Base-by-base conservation (phyloP, 2,797 vertebrate species). In the Euthynnus affinis region DNA sequence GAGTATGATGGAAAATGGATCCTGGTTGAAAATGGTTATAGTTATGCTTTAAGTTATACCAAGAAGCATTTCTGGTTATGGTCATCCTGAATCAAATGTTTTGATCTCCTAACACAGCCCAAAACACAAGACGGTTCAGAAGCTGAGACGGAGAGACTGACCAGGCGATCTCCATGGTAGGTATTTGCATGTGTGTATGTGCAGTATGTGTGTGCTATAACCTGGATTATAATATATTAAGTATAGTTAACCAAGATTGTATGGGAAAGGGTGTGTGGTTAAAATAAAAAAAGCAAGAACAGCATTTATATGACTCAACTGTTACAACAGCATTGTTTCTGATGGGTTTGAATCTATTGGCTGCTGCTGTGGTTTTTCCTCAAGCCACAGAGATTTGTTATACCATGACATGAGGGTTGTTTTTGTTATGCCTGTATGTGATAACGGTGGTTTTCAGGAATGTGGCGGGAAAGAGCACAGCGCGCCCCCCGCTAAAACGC, bases 131-230 rank as follows among this genome's bases (percentile, higher is more conserved):
- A 97, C 40, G 58, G 78, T 0, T 76, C 93, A 0, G 97, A 97
- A 63, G 78, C 86, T 0, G 97, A 94, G 25, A 82, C 69, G 0
- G 97, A 99, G 60, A 93, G 93, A 75, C 91, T 97, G 80, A 94
- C 92, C 71, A 93, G 96, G 59, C 93, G 96, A 80, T 94, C 96
- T 71, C 97, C 97, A 0, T 98, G 98, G 98, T 98, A 94, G 70
- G 95, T 89, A 17, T 67, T 32, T 61, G 2, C 3, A 3, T 52
- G 20, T 62, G 6, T 55, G 13, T 23, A n/a, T 56, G 20, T 68
- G 34, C 23, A 23, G 51, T 66, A 15, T 59, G 46, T 32, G 27
- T 34, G 5, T 49, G 49, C 42, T 68, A 40, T 65, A 53, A 53
- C 5, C 52, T 55, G 9, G 8, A 56, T 44, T 65, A 8, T 68